Percentiles rank a stretch among this genome's conserved stretches.
Conservation (phyloP, 2,888 invertebrate species). For the Keiferia lycopersicella region DNA sequence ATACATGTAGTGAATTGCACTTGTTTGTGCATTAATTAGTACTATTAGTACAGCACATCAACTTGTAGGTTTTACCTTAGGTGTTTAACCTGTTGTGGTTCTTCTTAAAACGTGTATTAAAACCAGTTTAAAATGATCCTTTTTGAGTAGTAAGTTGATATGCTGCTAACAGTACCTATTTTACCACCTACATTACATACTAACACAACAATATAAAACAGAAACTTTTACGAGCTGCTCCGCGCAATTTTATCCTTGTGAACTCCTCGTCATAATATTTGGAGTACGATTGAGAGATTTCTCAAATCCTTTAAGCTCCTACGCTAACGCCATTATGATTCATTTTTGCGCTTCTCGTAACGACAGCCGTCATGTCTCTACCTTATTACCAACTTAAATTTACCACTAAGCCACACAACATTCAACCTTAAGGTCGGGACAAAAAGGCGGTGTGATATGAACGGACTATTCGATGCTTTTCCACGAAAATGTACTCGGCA, state of each 20-base stretch:
- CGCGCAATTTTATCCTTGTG: neutral
- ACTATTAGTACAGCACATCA: too few relatives aligned
- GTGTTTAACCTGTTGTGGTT: too few relatives aligned
- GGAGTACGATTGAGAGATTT: conserved; percentile 10
- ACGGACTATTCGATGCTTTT: conserved; percentile 7
- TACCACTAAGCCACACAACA: neutral
- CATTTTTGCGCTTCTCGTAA: conserved; percentile 37
- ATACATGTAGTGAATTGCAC: too few relatives aligned
- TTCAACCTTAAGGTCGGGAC: neutral
- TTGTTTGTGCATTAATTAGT: too few relatives aligned
- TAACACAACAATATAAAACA: neutral
- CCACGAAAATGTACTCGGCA: conserved; percentile 23
- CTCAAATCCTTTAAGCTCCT: conserved; percentile 25
- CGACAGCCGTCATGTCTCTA: conserved; percentile 34
- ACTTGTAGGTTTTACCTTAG: too few relatives aligned
- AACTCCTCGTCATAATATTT: conserved; percentile 11
- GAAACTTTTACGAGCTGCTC: neutral
- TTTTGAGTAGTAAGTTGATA: too few relatives aligned
- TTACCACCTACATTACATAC: neutral
- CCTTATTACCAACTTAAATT: conserved; percentile 30
- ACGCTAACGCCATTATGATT: conserved; percentile 34
- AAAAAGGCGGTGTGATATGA: neutral
- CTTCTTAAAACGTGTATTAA: too few relatives aligned
- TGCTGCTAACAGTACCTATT: too few relatives aligned
- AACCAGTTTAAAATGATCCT: too few relatives aligned